phyloP scores from a whole-genome alignment of 2,113 vertebrate species.

The Malurus melanocephalus region DNA sequence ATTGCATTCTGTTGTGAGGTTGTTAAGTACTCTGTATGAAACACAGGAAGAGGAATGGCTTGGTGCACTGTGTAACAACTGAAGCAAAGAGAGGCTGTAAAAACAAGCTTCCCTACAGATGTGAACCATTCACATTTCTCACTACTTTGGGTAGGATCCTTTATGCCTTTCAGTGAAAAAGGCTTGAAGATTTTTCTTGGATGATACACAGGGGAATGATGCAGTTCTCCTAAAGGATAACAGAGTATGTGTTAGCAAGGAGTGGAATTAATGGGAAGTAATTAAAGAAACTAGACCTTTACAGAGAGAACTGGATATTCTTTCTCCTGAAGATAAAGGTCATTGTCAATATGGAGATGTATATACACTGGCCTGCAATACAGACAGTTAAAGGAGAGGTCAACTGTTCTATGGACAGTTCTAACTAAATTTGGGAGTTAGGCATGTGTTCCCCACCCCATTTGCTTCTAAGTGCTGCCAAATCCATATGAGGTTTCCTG shows the following conservation, averaged over 20 bases:
- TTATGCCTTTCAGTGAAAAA: not conserved
- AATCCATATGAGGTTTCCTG: not conserved
- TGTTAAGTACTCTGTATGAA: not conserved
- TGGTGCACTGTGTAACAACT: not conserved
- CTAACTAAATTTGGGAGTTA: not conserved
- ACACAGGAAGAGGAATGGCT: not conserved
- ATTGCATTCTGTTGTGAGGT: not conserved
- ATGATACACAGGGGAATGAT: not conserved
- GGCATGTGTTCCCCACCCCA: accelerated
- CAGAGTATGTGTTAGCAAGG: not conserved
- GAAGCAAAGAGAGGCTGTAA: not conserved
- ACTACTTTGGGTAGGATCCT: not conserved
- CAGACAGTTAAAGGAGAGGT: not conserved
- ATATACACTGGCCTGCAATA: not conserved
- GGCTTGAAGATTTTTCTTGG: not conserved
- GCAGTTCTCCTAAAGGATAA: not conserved
- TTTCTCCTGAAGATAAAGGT: not conserved
- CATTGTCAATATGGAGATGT: not conserved
- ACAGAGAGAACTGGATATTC: not conserved
- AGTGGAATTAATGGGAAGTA: not conserved
- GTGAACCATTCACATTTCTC: not conserved
- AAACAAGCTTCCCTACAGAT: not conserved
- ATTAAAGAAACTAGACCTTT: not conserved
- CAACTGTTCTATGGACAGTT: not conserved
- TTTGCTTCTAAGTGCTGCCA: not conserved